Base-by-base conservation (phyloP, 2,797 vertebrate genomes). In the Enteromius paludinosus region DNA sequence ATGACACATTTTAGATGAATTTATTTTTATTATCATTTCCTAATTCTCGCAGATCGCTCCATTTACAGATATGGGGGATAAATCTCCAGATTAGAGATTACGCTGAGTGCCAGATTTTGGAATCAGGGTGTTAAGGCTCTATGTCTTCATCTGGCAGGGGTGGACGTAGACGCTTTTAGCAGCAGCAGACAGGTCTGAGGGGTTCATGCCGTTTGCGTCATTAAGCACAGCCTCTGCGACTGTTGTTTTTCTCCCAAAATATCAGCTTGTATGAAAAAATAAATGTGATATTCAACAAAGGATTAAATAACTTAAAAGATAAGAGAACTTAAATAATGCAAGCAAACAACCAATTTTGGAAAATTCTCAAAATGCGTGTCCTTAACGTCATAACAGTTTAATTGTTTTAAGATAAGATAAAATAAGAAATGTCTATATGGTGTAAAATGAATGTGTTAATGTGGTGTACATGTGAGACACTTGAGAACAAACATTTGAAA, bases 71-170 rank as follows among this genome's bases (percentile, higher is more conserved):
- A 87, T 84, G 79, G 79, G 62, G 73, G 66, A 83, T 87, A 87
- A 87, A 88, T 87, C 87, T 86, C 84, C 86, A 88, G 87, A 88
- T 87, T 88, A 88, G 76, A 88, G 87, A 88, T 88, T 88, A 88
- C n/a, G 62, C 59, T 69, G 81, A 84, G 82, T 86, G 82, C 79
- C 80, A 86, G 84, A 81, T 88, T 83, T 83, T 74, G 74, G 86
- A 78, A 81, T 85, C 80, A 84, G 84, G 38, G 78, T 85, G 83
- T 83, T 79, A 69, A 85, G 78, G 78, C 87, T 83, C 73, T 82
- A 79, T 82, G 81, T 83, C 65, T 78, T 86, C 72, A 74, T 74
- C 84, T 79, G 82, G 38, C 72, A 78, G 73, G 61, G 7, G 69
- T 79, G 47, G 81, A 80, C 66, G 45, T 52, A 43, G 80, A 82